Evolutionary conservation across 2,113 vertebrate genomes (phyloP), one percentile per base, ranked within the genome.

Genomic region (Pao palembangensis): DNA sequence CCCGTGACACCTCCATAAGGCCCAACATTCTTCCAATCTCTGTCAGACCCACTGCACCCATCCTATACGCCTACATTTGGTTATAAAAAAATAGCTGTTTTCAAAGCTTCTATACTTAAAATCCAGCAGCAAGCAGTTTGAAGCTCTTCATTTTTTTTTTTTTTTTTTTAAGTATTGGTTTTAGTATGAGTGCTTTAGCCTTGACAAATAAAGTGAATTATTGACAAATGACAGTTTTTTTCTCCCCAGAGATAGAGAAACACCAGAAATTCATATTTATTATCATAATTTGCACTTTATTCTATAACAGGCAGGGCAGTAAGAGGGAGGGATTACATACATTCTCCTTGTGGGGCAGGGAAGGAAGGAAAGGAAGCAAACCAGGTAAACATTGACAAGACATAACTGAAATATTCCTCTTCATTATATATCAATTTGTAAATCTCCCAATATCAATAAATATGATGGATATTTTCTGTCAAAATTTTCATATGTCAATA

Each of bases 361-460:
- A 69, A 73, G 79, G 71, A 83, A 73, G 79, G 71, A 83, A 56
- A 67, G 79, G 81, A 76, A 85, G 87, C 84, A 88, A 90, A 87
- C 79, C 81, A 89, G 86, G 76, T 88, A 88, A 88, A 91, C 88
- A 79, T 88, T 83, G 80, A 88, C 83, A 89, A 88, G 85, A 88
- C 85, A 84, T 64, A 79, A 64, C 72, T 85, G 85, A 88, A 84
- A 85, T 84, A 75, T 83, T 85, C 61, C 28, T 74, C 66, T 78
- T 84, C 67, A 78, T 76, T 81, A 76, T 79, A 81, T 76, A 87
- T 79, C 76, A 84, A 87, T 88, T 84, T 79, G 67, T 78, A 72
- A 78, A 78, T 76, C 76, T 85, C 74, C 82, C 82, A 78, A 80
- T 85, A 83, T 53, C 64, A 80, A 88, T 83, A 86, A 82, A 87